A percentile compares a stretch with the other conserved stretches of the same genome.
Conservation (phyloP, 1,140 invertebrate genomes). For the Drosophila obscura region DNA sequence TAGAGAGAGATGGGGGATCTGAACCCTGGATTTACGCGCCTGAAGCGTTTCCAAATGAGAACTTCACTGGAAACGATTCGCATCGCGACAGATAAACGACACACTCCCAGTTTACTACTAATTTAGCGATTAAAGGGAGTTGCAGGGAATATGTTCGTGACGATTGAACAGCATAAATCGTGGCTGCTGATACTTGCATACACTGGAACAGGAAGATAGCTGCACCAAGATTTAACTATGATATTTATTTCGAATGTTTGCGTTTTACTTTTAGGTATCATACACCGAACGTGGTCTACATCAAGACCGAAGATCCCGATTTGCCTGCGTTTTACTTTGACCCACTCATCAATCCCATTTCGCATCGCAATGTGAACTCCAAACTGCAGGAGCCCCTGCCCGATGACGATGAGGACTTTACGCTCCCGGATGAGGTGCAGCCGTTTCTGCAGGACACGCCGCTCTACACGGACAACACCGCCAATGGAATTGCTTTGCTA, state of each 20-base stretch:
- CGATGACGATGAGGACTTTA: conserved; percentile 98
- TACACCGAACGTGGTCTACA: conserved; percentile 99
- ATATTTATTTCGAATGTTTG: conserved; percentile 3
- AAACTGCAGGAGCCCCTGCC: conserved; percentile 92
- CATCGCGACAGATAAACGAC: conserved; percentile 62
- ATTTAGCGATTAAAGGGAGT: conserved; percentile 68
- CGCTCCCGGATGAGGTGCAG: conserved; percentile 94
- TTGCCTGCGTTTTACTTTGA: conserved; percentile 99
- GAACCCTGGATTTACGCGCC: conserved; percentile 37
- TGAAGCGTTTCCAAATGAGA: conserved; percentile 47
- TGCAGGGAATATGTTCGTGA: conserved; percentile 72
- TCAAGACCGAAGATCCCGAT: conserved; percentile 99
- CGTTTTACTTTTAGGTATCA: conserved; percentile 92
- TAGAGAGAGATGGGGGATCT: too few species aligned
- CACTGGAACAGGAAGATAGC: conserved; percentile 13
- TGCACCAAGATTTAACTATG: neutral
- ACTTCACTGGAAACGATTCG: conserved; percentile 44
- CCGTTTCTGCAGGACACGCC: conserved; percentile 97
- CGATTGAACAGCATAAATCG: conserved; percentile 55
- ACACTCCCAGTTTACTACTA: conserved; percentile 64
- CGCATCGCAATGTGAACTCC: conserved; percentile 92
- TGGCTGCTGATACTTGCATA: conserved; percentile 78
- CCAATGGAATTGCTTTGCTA: conserved; percentile 98
- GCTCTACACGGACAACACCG: conserved; percentile 99
- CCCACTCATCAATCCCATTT: conserved; percentile 99